phyloP scores from a whole-genome alignment of 2,888 invertebrate species.

The Drosophila anomelani region DNA sequence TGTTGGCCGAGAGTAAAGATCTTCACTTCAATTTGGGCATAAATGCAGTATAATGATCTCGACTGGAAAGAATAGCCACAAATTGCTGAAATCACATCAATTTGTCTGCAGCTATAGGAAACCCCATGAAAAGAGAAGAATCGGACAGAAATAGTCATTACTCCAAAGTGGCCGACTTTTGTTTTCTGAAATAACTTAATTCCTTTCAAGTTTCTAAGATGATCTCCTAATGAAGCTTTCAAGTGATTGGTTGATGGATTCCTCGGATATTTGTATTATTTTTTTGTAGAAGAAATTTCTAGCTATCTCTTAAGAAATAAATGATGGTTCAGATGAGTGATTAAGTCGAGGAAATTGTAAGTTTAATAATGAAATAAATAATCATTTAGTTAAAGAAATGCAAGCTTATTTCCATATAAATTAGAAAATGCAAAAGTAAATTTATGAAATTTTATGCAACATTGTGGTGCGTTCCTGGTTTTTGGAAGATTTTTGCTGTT shows the following conservation, averaged over 20 bases:
- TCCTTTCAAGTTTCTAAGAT: conserved; percentile 17
- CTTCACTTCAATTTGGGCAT: conserved; percentile 47
- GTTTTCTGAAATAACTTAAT: conserved; percentile 37
- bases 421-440: background rate
- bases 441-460: background rate
- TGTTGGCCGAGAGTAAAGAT: conserved; percentile 47
- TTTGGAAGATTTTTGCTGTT: background rate
- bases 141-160: conserved; percentile 18
- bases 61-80: conserved; percentile 39
- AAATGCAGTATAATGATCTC: conserved; percentile 47
- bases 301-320: background rate
- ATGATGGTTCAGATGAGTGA: background rate
- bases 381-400: no score
- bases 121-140: conserved; percentile 2
- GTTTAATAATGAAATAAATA: background rate
- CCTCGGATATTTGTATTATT: conserved; percentile 5
- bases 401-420: background rate
- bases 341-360: background rate
- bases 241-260: conserved; percentile 26
- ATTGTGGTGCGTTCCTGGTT: background rate
- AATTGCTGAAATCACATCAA: conserved; percentile 46
- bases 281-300: background rate
- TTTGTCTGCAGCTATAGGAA: conserved; percentile 40
- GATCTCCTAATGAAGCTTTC: conserved; percentile 35
- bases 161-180: conserved; percentile 24